Base-by-base conservation (phyloP, 2,888 invertebrate species). In the Dimorphilus gyrociliatus region DNA sequence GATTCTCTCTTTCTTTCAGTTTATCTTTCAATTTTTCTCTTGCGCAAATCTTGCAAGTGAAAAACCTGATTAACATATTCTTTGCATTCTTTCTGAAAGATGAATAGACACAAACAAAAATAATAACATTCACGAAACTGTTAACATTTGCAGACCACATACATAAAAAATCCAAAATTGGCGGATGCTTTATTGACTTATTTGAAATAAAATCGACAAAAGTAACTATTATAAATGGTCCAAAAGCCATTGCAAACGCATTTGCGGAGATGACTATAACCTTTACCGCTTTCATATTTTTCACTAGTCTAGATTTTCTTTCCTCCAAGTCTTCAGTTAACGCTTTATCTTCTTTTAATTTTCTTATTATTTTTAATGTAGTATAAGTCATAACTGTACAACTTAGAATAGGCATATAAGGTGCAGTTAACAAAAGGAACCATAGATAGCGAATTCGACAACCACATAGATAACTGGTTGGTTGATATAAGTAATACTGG, bases 191-290 rank as follows among this genome's bases (percentile, higher is more conserved):
- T n/a, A n/a, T n/a, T n/a, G n/a, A n/a, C n/a, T n/a, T n/a, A n/a
- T n/a, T n/a, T n/a, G n/a, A n/a, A n/a, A n/a, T n/a, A n/a, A n/a
- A n/a, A n/a, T n/a, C n/a, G n/a, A n/a, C n/a, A n/a, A n/a, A n/a
- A n/a, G n/a, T n/a, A n/a, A n/a, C n/a, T n/a, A n/a, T n/a, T n/a
- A n/a, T 40, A 31, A 45, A 45, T 2, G 46, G 45, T 2, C 46
- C 46, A 45, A 43, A 45, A 3, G 34, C 32, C n/a, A 37, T 25
- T 26, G 45, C 44, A 33, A 41, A 46, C 16, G 36, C 29, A 3
- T 28, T 30, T 2, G 44, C 35, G 4, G 44, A 41, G n/a, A 38
- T 33, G 8, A 30, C 30, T 6, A 46, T 25, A 16, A 45, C 34
- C 24, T 36, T 38, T 6, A 43, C 34, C 19, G 37, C 38, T 14